phyloP scores from a whole-genome alignment of 2,797 vertebrate genomes.

The Silurus lanzhouensis region DNA sequence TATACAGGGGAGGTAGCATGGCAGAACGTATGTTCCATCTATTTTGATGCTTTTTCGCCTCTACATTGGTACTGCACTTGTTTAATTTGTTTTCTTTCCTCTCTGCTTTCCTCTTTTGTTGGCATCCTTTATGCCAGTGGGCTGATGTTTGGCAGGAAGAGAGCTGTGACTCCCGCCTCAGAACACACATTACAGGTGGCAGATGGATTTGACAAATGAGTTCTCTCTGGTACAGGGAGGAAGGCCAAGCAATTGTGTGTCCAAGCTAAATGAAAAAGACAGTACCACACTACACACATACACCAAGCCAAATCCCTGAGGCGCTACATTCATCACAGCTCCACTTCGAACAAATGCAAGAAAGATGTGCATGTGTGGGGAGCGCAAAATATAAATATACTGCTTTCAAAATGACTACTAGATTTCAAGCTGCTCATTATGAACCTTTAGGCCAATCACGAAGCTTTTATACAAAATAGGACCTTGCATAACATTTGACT shows the following conservation, averaged over 20 bases:
- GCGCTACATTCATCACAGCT: conserved; percentile 19
- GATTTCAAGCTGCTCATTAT: background rate
- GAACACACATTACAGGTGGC: conserved; percentile 52
- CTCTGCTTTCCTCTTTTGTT: conserved; percentile 16
- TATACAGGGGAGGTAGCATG: background rate
- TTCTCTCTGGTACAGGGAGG: conserved; percentile 41
- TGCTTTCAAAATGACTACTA: background rate
- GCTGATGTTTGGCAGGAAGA: conserved; percentile 51
- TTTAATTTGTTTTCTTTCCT: background rate
- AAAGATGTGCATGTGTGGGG: background rate
- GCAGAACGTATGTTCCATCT: background rate
- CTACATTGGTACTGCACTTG: background rate
- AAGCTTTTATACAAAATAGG: background rate
- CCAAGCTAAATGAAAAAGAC: conserved; percentile 41
- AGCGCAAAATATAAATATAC: background rate
- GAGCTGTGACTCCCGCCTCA: conserved; percentile 16
- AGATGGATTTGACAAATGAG: conserved; percentile 58
- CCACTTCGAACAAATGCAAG: background rate
- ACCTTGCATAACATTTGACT: background rate
- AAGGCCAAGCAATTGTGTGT: conserved; percentile 25
- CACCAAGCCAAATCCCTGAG: conserved; percentile 31
- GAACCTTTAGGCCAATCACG: background rate
- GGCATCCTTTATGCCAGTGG: conserved; percentile 41
- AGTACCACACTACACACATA: background rate
- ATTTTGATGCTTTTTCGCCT: background rate